phyloP scores from a whole-genome alignment of 1,140 invertebrate genomes.

The Leptopilina clavipes region DNA sequence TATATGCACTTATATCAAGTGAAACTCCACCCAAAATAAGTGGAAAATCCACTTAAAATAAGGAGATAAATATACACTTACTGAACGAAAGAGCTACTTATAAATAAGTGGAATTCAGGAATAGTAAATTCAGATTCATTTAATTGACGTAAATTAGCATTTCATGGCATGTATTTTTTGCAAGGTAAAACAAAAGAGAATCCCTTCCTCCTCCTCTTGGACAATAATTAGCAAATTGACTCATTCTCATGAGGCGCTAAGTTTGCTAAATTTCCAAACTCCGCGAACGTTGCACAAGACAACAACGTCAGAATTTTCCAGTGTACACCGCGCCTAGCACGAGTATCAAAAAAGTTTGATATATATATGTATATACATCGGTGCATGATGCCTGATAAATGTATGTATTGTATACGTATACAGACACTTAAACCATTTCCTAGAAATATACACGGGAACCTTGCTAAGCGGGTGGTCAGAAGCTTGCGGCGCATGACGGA shows the following conservation, averaged over 20 bases:
- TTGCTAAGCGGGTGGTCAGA: slow-evolving; percentile 43
- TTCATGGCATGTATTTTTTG: too few species aligned
- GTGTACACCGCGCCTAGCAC: neutral
- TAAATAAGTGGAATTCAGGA: too few species aligned
- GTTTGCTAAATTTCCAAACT: neutral
- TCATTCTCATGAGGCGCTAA: neutral
- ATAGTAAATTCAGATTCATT: too few species aligned
- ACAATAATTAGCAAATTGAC: neutral
- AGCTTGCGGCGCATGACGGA: slow-evolving; percentile 45
- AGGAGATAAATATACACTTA: too few species aligned
- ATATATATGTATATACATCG: neutral
- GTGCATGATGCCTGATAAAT: neutral
- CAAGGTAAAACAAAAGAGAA: too few species aligned
- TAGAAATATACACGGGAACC: slow-evolving; percentile 19
- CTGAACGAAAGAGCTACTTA: too few species aligned
- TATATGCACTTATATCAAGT: too few species aligned
- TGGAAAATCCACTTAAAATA: too few species aligned
- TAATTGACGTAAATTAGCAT: too few species aligned
- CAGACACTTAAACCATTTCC: slow-evolving; percentile 29
- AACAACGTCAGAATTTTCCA: neutral
- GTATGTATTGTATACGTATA: neutral
- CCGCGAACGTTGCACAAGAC: neutral
- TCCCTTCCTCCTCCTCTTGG: neutral
- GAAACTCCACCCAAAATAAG: too few species aligned
- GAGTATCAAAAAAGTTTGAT: neutral